Percentiles rank a stretch among this genome's conserved stretches.
Evolutionary conservation across 2,113 vertebrate species (phyloP).

Genomic region (Clarias batrachus): DNA sequence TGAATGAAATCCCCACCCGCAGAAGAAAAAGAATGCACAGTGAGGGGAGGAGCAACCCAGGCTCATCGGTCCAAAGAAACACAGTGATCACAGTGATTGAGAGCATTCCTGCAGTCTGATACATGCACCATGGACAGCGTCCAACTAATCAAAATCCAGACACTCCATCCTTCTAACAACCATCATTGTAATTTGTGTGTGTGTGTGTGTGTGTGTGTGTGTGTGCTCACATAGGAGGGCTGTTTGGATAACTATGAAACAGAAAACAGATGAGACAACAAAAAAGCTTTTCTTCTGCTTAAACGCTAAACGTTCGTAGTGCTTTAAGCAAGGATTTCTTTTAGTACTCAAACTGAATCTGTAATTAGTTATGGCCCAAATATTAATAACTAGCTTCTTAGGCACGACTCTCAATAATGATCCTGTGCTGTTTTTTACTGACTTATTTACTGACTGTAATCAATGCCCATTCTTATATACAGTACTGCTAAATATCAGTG

Average conservation of each 20-base stretch:
- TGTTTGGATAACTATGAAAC: slow-evolving; percentile 25
- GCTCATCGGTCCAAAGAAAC: background rate
- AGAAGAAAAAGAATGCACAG: background rate
- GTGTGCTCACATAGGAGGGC: background rate
- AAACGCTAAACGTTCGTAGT: background rate
- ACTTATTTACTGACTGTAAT: background rate
- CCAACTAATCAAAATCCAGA: slow-evolving; percentile 35
- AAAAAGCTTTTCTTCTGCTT: background rate
- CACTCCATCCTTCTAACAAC: slow-evolving; percentile 14
- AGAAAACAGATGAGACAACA: slow-evolving; percentile 28
- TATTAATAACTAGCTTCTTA: background rate
- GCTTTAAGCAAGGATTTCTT: background rate
- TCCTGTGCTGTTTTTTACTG: background rate
- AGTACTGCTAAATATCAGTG: background rate
- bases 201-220: background rate
- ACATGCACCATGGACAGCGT: slow-evolving; percentile 28
- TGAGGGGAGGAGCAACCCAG: background rate
- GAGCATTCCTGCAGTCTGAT: slow-evolving; percentile 40
- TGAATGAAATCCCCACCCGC: background rate
- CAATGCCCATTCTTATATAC: background rate
- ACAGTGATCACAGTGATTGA: slow-evolving; percentile 37
- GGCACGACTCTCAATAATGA: background rate
- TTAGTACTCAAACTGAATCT: background rate
- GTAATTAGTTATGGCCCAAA: slow-evolving; percentile 4
- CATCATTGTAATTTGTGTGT: background rate